Percentiles rank a stretch among this genome's conserved stretches.
phyloP scores from a whole-genome alignment of 2,113 vertebrate genomes.

The Heloderma charlesbogerti region DNA sequence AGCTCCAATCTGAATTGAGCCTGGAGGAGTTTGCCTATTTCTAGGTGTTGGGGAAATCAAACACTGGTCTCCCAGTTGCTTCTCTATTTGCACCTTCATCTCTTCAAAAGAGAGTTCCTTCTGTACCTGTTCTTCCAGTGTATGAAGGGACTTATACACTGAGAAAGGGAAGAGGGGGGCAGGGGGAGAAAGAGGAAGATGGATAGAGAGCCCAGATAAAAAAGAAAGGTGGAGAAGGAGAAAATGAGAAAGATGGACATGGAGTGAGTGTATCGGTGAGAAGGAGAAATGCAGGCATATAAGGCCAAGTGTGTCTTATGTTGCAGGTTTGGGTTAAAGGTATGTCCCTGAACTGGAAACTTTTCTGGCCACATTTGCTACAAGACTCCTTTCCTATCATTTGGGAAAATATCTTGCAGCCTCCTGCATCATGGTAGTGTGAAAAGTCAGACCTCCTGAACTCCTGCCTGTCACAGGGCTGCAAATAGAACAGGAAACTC shows the following conservation, averaged over 20 bases:
- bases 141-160: not conserved
- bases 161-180: no score
- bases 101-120: not conserved
- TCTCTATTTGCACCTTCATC: not conserved
- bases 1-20: no score
- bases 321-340: not conserved
- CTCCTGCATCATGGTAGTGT: not conserved
- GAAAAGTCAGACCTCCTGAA: not conserved
- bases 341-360: not conserved
- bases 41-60: not conserved
- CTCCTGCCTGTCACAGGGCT: not conserved
- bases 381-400: not conserved
- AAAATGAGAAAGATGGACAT: not conserved
- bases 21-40: not conserved
- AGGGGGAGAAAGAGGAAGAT: not conserved
- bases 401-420: not conserved
- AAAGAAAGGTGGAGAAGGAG: not conserved
- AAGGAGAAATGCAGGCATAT: not conserved
- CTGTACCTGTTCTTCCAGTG: not conserved
- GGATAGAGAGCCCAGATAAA: not conserved
- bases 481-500: not conserved
- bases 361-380: not conserved
- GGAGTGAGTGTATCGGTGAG: not conserved
- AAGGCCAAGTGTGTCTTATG: no score
- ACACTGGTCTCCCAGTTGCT: not conserved